phyloP scores from a whole-genome alignment of 2,797 vertebrate genomes.

The Chiropotes sagulatus region DNA sequence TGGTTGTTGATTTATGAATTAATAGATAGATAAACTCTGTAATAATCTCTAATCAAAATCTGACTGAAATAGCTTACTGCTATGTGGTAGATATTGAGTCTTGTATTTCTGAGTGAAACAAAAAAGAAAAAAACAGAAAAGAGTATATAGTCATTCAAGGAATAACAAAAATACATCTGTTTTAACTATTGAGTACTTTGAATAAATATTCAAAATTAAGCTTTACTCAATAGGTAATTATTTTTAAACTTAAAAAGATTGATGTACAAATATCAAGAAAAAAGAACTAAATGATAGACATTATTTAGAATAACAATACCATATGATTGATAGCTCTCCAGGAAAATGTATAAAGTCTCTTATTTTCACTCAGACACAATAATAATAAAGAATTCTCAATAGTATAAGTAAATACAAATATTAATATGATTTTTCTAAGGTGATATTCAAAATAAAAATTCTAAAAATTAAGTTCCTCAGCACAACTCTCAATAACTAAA shows the following conservation, averaged over 20 bases:
- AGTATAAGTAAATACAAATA: background rate
- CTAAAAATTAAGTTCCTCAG: background rate
- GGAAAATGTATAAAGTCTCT: background rate
- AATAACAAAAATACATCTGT: background rate
- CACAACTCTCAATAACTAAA: background rate
- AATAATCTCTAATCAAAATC: background rate
- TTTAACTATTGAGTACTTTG: background rate
- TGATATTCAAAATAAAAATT: background rate
- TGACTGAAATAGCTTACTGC: background rate
- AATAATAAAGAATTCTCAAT: background rate
- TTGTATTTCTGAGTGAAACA: background rate
- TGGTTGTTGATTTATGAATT: background rate
- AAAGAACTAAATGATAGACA: background rate
- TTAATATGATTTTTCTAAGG: background rate
- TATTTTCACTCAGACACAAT: background rate
- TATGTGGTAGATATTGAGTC: background rate
- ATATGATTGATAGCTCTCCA: background rate
- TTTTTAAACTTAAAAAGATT: background rate
- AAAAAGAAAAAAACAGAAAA: background rate
- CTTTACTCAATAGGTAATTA: background rate
- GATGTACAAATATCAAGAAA: background rate
- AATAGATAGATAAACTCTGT: background rate
- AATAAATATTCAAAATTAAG: background rate
- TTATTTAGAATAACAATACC: background rate
- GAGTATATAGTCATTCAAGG: rapidly evolving